Base-by-base conservation (phyloP, 2,797 vertebrate genomes). In the Tokudaia muenninki region DNA sequence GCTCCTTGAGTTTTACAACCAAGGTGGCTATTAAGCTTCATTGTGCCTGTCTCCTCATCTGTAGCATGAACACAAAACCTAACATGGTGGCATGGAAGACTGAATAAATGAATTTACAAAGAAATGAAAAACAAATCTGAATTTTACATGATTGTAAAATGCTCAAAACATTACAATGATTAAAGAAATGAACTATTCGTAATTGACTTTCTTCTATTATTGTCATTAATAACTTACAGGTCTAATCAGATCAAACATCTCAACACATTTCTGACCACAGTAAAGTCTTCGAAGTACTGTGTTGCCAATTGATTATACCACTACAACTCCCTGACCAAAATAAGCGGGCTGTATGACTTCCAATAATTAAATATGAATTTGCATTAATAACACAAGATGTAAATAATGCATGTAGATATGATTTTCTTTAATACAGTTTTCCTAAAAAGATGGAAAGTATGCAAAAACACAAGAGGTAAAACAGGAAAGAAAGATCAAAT, bases 341-440 rank as follows among this genome's bases (percentile, higher is more conserved):
- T 77, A 70, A 78, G 19, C 50, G 75, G 65, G 11, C 74, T 24
- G n/a, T 75, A n/a, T 61, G 41, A 81, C 34, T 61, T 94, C 67
- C n/a, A 52, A 52, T 94, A 77, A 78, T 87, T 91, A 92, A 91
- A 91, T 74, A 92, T 77, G 44, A 6, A 88, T 93, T 92, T 87
- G 47, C 90, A 17, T 61, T 91, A 81, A 92, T 87, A 87, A 87
- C 70, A 24, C 65, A 92, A 86, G 44, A 86, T 96, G 63, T 87
- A 96, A 96, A 79, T 86, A 83, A 77, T 91, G 8, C 9, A 70
- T 10, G 31, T 14, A n/a, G 52, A 92, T 89, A 37, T 65, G 57
- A 11, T 77, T 31, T 75, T 72, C 65, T 89, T 31, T 1, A 88
- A 91, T 22, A 2, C 67, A 78, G 41, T 19, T 96, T 50, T 87